Evolutionary conservation across 1,140 invertebrate genomes (phyloP).

Genomic region (Hypsibius dujardini): DNA sequence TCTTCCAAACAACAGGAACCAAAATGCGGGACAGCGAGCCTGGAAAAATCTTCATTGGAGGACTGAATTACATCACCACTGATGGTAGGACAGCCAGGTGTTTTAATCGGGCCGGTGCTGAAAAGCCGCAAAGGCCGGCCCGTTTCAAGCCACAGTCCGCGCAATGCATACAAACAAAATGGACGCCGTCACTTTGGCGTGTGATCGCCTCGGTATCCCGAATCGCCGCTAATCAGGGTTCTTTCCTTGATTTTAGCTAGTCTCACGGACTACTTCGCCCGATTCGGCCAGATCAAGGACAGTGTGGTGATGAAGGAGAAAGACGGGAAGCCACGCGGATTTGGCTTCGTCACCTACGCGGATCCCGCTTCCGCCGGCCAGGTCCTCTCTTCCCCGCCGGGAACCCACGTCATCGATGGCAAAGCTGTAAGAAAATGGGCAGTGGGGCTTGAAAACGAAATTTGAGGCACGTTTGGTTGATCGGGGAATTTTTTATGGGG

Average conservation of each 20-base stretch:
- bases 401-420: not conserved
- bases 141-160: too few relatives aligned
- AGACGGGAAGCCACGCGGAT: constrained; percentile 36
- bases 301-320: constrained; percentile 97
- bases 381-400: constrained; percentile 20
- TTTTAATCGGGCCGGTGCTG: too few relatives aligned
- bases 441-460: too few relatives aligned
- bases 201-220: constrained; percentile 12
- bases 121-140: too few relatives aligned
- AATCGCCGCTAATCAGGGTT: constrained; percentile 13
- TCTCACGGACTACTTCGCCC: constrained; percentile 72
- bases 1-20: too few relatives aligned
- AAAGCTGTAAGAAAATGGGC: not conserved
- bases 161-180: too few relatives aligned
- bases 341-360: constrained; percentile 25
- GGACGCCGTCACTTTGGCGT: not conserved
- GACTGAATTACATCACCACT: constrained; percentile 22
- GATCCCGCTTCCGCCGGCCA: constrained; percentile 21
- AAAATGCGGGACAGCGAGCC: not conserved
- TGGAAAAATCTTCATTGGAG: constrained; percentile 16
- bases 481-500: too few relatives aligned
- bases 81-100: not conserved
- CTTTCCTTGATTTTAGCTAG: constrained; percentile 41
- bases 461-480: too few relatives aligned
- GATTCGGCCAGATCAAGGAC: constrained; percentile 89